Evolutionary conservation across 2,888 invertebrate genomes (phyloP).

Genomic region (Leptopilina syphax): DNA sequence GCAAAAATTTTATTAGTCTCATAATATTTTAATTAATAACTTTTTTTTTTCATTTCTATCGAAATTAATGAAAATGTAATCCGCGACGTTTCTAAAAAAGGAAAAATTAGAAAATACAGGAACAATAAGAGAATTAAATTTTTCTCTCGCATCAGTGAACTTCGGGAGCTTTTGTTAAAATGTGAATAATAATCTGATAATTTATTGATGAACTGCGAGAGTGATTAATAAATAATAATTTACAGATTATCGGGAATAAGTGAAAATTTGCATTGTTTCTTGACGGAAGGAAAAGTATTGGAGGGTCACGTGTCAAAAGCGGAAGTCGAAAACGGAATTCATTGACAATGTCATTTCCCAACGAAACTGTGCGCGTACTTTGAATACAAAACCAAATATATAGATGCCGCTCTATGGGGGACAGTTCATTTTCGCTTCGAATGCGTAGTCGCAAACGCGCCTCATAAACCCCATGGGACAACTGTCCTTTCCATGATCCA

Average conservation of each 20-base stretch:
- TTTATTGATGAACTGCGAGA: background rate
- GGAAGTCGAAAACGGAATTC: slow-evolving; percentile 33
- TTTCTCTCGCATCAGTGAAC: too few species aligned
- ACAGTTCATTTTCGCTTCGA: slow-evolving; percentile 47
- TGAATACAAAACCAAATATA: slow-evolving; percentile 66
- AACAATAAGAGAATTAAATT: too few species aligned
- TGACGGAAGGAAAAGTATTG: background rate
- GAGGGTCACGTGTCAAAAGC: slow-evolving; percentile 26
- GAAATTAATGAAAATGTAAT: too few species aligned
- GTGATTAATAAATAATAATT: slow-evolving; percentile 25
- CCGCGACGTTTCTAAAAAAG: too few species aligned
- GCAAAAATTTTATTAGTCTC: too few species aligned
- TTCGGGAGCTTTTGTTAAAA: too few species aligned
- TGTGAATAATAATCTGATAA: background rate
- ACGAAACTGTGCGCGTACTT: slow-evolving; percentile 65
- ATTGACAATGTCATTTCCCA: slow-evolving; percentile 59
- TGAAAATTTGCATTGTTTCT: slow-evolving; percentile 12
- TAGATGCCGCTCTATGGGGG: slow-evolving; percentile 8
- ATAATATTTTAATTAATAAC: too few species aligned
- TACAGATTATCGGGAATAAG: background rate
- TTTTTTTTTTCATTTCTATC: too few species aligned
- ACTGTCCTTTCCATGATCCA: slow-evolving; percentile 48
- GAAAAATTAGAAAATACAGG: too few species aligned
- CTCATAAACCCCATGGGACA: slow-evolving; percentile 4
- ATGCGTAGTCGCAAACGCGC: background rate